Evolutionary conservation across 1,140 invertebrate genomes (phyloP), one percentile per base, ranked within the genome.

Genomic region (Drosophila cardini): DNA sequence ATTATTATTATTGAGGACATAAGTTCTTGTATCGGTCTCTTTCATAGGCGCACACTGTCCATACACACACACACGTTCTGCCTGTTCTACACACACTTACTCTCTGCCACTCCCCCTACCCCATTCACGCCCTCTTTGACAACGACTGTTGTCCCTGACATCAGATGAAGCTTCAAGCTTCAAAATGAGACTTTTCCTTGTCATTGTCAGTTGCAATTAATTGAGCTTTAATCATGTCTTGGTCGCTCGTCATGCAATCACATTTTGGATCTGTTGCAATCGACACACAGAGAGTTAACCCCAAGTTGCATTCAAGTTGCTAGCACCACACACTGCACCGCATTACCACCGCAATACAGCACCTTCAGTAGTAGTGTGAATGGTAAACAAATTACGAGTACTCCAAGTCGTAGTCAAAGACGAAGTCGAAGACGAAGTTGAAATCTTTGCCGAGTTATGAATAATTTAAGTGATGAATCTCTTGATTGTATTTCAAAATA

Each of bases 171-270:
- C 48, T 55, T n/a, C 52, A 42, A 38, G 21, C 40, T 55, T n/a
- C 52, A 42, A 38, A 5, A 34, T 30, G 38, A 18, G 50, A 16
- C 78, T 48, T 60, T 77, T 72, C 65, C 74, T 67, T 80, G 77
- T 80, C 78, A 75, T 77, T 73, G 72, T 64, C 69, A 77, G 61
- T 57, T 63, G 61, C 64, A 77, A 78, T 85, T 85, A 81, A 85
- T 85, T 74, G 70, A 68, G 78, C 81, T 80, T 75, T 80, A 85
- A 85, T 80, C 82, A 80, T 84, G 81, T 85, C 81, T 80, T 85
- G 81, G 81, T 43, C 81, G 72, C 18, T 57, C 43, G 34, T 53
- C 55, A 40, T 36, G 46, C 42, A 72, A 36, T 78, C 58, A 45
- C 42, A 63, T 81, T 70, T 70, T 65, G 61, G 52, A 72, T 57